Percentiles rank a stretch among this genome's conserved stretches.
Conservation (phyloP, 2,113 vertebrate species). For the Hippocampus comes region DNA sequence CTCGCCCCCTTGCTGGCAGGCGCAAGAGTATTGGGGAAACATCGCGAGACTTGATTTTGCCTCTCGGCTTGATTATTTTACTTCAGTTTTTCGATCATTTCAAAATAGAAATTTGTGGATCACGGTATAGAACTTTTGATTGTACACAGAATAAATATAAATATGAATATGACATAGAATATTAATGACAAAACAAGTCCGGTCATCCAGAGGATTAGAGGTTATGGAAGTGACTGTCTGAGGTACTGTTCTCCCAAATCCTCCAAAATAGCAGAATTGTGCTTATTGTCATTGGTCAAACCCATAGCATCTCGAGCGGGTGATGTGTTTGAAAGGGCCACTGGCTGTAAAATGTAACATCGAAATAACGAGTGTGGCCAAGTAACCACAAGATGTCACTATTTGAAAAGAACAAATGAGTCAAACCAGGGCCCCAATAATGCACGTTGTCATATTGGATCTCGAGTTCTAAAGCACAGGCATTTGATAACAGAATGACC, state of each 20-base stretch:
- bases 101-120: neutral
- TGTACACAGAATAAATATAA: neutral
- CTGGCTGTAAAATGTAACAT: neutral
- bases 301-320: neutral
- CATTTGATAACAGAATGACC: constrained; percentile 9
- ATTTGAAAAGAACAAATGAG: constrained; percentile 51
- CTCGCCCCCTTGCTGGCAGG: constrained; percentile 37
- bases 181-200: no score
- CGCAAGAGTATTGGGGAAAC: constrained; percentile 7
- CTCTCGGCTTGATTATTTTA: neutral
- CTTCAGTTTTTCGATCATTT: neutral
- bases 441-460: neutral
- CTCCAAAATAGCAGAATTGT: neutral
- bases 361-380: constrained; percentile 8
- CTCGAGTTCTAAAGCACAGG: neutral
- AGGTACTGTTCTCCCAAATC: neutral
- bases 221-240: neutral
- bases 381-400: constrained; percentile 70
- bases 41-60: constrained; percentile 62
- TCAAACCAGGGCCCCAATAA: constrained; percentile 5
- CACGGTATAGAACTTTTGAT: neutral
- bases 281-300: neutral
- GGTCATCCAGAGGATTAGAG: neutral
- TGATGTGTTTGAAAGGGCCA: neutral
- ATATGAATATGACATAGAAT: no score